Evolutionary conservation across 2,797 vertebrate genomes (phyloP).

Genomic region (Moxostoma hubbsi): DNA sequence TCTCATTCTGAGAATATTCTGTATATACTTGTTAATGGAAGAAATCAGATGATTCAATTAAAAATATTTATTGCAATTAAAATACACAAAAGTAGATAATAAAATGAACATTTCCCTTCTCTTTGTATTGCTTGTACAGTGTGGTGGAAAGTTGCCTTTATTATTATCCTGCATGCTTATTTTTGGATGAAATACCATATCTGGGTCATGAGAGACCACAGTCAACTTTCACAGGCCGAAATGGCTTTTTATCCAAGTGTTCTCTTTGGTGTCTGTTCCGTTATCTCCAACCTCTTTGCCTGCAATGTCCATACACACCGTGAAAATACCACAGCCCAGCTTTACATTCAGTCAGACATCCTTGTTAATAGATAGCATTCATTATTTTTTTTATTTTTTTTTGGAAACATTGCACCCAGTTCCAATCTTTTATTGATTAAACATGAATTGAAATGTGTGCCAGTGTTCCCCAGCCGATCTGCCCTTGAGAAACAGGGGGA

Average conservation of each 20-base stretch:
- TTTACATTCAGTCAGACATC: conserved; percentile 76
- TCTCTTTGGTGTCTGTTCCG: conserved; percentile 69
- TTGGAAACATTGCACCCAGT: conserved; percentile 70
- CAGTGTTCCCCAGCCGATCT: conserved; percentile 74
- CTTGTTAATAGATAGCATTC: conserved; percentile 73
- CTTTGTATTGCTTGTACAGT: conserved; percentile 18
- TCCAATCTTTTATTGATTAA: conserved; percentile 83
- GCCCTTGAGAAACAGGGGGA: conserved; percentile 55
- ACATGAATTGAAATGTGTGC: conserved; percentile 77
- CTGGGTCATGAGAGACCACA: conserved; percentile 71
- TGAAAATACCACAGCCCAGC: conserved; percentile 75
- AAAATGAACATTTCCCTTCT: neutral
- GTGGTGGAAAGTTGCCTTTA: conserved; percentile 70
- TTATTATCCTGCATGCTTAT: conserved; percentile 70
- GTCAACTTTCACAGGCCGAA: conserved; percentile 72
- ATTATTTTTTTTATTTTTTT: conserved; percentile 77
- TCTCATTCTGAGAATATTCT: neutral
- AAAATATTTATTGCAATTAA: neutral
- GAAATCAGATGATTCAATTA: neutral
- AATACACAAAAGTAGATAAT: neutral
- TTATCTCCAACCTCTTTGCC: conserved; percentile 69
- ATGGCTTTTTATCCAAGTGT: conserved; percentile 76
- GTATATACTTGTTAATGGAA: neutral
- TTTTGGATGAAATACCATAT: conserved; percentile 81
- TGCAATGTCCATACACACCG: conserved; percentile 76